These are phyloP conservation scores for Yponomeuta sedellus DNA, from an alignment of 2,888 invertebrate species.

Conservation along the genomic window DNA sequence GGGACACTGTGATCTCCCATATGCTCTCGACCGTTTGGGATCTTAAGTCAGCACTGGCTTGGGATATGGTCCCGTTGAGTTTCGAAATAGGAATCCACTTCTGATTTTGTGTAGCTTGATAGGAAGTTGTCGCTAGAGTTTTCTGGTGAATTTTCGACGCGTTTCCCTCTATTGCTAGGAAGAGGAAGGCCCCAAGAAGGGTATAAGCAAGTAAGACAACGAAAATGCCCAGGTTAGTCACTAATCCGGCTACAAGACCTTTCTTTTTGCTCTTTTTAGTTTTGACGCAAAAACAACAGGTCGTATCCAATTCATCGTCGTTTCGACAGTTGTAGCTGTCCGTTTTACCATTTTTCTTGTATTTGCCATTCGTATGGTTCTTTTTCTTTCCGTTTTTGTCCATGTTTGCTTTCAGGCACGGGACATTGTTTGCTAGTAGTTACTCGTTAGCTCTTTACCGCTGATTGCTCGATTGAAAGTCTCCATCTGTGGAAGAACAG, in stretches of 20 bases:
- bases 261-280: constrained; percentile 69
- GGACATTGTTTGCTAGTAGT: constrained; percentile 7
- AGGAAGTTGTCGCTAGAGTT: constrained; percentile 67
- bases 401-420: constrained; percentile 44
- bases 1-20: constrained; percentile 91
- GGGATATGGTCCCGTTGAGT: constrained; percentile 55
- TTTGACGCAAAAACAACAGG: constrained; percentile 69
- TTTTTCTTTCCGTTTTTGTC: constrained; percentile 64
- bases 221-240: constrained; percentile 90
- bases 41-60: constrained; percentile 62
- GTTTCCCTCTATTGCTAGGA: constrained; percentile 88
- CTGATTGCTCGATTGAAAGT: not conserved
- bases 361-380: constrained; percentile 62
- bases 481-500: not conserved
- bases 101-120: constrained; percentile 55
- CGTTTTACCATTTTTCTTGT: constrained; percentile 60
- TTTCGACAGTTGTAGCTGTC: constrained; percentile 42
- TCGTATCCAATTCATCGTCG: constrained; percentile 59
- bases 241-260: constrained; percentile 78
- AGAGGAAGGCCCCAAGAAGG: constrained; percentile 84
- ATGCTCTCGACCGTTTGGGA: constrained; percentile 89
- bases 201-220: constrained; percentile 88
- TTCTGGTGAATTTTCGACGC: constrained; percentile 71
- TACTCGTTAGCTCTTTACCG: not conserved
- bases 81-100: constrained; percentile 52